Conservation (phyloP, 1,140 invertebrate species). For the Galendromus occidentalis region DNA sequence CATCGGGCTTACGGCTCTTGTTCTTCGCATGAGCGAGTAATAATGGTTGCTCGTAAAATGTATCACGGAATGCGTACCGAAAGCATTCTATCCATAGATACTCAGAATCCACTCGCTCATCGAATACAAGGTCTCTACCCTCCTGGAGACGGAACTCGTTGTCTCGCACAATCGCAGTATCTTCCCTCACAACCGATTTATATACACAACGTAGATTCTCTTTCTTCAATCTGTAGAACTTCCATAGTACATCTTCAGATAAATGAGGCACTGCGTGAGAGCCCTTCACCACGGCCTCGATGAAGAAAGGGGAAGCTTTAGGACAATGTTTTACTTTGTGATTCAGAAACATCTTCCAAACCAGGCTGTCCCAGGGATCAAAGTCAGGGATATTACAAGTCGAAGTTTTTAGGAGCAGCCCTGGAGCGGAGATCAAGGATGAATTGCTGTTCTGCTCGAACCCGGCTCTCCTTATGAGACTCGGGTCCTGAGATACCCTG, state of each 20-base stretch:
- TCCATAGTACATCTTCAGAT: neutral
- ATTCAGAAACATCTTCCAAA: neutral
- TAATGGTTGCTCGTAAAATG: neutral
- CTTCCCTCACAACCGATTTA: neutral
- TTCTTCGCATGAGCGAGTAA: neutral
- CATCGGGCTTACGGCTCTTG: neutral
- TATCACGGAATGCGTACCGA: neutral
- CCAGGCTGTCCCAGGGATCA: neutral
- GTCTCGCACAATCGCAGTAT: neutral
- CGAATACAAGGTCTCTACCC: neutral
- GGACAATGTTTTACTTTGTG: neutral
- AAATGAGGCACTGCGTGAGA: neutral
- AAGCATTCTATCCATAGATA: neutral
- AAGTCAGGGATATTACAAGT: neutral
- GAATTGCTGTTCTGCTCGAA: neutral
- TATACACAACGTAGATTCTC: neutral
- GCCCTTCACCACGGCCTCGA: neutral
- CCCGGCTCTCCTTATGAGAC: too few species aligned
- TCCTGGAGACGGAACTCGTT: neutral
- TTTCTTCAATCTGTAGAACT: neutral
- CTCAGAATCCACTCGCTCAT: neutral
- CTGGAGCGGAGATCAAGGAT: neutral
- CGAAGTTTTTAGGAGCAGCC: neutral
- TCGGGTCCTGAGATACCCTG: too few species aligned
- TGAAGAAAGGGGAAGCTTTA: neutral